Percentiles rank a stretch among this genome's conserved stretches.
phyloP scores from a whole-genome alignment of 2,797 vertebrate species.

The Cossypha heuglini region DNA sequence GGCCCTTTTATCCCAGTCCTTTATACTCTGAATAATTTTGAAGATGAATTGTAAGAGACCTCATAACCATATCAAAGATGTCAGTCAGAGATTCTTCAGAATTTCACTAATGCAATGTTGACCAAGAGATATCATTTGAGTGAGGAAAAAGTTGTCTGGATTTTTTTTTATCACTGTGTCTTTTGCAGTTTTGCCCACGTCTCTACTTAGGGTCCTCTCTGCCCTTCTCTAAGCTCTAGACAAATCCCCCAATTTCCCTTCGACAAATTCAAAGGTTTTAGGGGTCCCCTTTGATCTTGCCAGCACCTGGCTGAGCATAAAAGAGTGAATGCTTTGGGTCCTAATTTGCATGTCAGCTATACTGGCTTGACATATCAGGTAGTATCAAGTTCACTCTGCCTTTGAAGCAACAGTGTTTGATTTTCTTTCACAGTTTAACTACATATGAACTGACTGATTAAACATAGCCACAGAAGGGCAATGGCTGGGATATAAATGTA shows the following conservation, averaged over 20 bases:
- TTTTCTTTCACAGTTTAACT: neutral
- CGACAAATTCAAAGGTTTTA: constrained; percentile 14
- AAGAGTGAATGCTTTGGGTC: neutral
- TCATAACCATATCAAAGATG: neutral
- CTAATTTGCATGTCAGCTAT: constrained; percentile 24
- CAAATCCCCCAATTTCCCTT: neutral
- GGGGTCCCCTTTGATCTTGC: constrained; percentile 13
- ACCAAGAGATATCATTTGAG: neutral
- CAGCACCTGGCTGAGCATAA: constrained; percentile 8
- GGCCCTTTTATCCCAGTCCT: neutral
- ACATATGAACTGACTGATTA: neutral
- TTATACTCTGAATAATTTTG: neutral
- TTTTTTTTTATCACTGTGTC: neutral
- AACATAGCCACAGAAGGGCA: neutral
- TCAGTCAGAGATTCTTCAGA: neutral
- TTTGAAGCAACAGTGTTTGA: constrained; percentile 19
- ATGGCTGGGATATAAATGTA: neutral
- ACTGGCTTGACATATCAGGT: neutral
- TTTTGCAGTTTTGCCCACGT: neutral
- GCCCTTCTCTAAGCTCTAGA: neutral
- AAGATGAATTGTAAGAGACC: neutral
- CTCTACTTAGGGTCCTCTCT: neutral
- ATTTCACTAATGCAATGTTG: neutral
- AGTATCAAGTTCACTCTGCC: neutral
- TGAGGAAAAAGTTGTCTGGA: neutral